Evolutionary conservation across 2,797 vertebrate genomes (phyloP), one percentile per base, ranked within the genome.

Genomic region (Miichthys miiuy): DNA sequence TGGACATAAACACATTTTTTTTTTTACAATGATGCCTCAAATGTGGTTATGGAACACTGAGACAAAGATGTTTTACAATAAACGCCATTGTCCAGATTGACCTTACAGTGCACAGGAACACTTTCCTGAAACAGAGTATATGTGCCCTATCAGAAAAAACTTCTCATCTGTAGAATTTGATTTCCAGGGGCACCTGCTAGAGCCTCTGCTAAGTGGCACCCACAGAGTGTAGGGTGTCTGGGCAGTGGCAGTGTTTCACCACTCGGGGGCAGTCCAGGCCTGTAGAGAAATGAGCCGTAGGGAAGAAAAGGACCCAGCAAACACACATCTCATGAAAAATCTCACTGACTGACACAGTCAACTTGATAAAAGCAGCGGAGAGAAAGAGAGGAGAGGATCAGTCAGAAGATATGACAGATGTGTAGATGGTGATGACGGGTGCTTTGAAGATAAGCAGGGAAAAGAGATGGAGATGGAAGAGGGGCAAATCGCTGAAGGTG

Each of bases 191-290:
- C 34, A 38, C 34, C 8, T 38, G 34, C 34, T 38, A 9, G 34
- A 38, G 34, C 34, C 34, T 38, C 34, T 38, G 7, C 34, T 38
- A 38, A 44, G 11, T 44, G 2, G 21, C 41, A 68, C 21, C 21
- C 13, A 54, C 1, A 18, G 30, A 42, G 18, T 16, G 12, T 6
- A 17, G 3, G 23, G 5, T 75, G 66, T 47, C 18, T 12, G 69
- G 34, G 6, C 77, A 30, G 46, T 4, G 27, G 11, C 77, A 30
- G 50, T 5, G 23, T 52, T 70, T 0, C 23, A 20, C 89, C 91
- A 90, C 80, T 20, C 0, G 79, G 76, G 71, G 91, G 83, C 79
- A 87, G 80, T 60, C 6, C 69, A 41, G 34, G 11, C 20, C 68
- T 17, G 30, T 68, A 57, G 61, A 80, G 44, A 9, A 2, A 11